These are phyloP conservation scores for Muraenolepis orangiensis DNA, from an alignment of 2,797 vertebrate species.

Conservation along the genomic window DNA sequence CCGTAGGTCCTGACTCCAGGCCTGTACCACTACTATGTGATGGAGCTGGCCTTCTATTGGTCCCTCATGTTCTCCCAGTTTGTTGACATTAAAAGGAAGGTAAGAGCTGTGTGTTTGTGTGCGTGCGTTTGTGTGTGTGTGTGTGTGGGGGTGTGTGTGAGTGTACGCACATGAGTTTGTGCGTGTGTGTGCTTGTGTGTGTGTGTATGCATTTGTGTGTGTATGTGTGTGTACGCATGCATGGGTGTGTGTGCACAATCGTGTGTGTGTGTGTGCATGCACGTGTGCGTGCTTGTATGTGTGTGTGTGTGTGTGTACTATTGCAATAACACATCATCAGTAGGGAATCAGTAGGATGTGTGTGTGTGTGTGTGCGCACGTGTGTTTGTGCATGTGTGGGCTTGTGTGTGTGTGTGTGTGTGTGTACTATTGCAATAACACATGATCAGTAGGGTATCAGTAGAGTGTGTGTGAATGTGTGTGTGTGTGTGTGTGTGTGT, in stretches of 20 bases:
- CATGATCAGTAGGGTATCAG: too few species aligned
- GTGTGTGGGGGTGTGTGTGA: neutral
- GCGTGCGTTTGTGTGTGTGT: neutral
- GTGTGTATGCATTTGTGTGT: neutral
- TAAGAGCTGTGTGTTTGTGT: constrained; percentile 61
- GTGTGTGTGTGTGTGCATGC: neutral
- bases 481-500: too few species aligned
- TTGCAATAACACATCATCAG: too few species aligned
- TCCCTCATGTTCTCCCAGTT: constrained; percentile 99
- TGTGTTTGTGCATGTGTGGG: too few species aligned
- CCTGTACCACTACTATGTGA: constrained; percentile 90
- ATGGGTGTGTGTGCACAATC: too few species aligned
- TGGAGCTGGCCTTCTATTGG: constrained; percentile 93
- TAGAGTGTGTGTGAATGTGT: too few species aligned
- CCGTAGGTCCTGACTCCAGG: constrained; percentile 81
- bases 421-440: too few species aligned
- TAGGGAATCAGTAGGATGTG: too few species aligned
- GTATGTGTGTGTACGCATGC: neutral
- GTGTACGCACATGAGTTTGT: neutral
- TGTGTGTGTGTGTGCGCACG: too few species aligned
- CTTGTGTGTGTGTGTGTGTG: too few species aligned
- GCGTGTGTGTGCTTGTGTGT: neutral
- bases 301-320: neutral
- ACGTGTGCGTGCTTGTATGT: neutral
- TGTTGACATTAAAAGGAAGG: constrained; percentile 96